A percentile compares a stretch with the other conserved stretches of the same genome.
phyloP scores from a whole-genome alignment of 2,113 vertebrate genomes.

The Dascyllus trimaculatus region DNA sequence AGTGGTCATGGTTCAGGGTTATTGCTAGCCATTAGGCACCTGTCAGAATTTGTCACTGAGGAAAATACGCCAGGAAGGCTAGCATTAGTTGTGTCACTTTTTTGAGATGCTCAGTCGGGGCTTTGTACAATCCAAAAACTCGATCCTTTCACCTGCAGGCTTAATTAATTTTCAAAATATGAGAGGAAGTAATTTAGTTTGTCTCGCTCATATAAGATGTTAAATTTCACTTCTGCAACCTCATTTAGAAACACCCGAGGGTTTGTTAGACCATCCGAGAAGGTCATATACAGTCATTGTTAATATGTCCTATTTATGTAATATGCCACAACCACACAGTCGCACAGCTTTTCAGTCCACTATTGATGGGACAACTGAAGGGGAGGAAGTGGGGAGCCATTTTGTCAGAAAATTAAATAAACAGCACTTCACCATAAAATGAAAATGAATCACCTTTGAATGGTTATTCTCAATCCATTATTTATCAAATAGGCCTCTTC shows the following conservation, averaged over 20 bases:
- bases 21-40: slow-evolving; percentile 87
- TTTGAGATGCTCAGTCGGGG: slow-evolving; percentile 90
- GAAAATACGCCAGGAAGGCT: neutral
- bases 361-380: slow-evolving; percentile 46
- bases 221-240: slow-evolving; percentile 94
- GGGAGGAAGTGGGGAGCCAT: slow-evolving; percentile 60
- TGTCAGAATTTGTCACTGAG: slow-evolving; percentile 87
- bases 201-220: slow-evolving; percentile 87
- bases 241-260: slow-evolving; percentile 96
- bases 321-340: slow-evolving; percentile 84
- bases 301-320: slow-evolving; percentile 91
- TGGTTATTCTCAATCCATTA: slow-evolving; percentile 76
- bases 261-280: slow-evolving; percentile 90
- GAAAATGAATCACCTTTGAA: slow-evolving; percentile 81
- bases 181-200: slow-evolving; percentile 95
- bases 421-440: slow-evolving; percentile 71
- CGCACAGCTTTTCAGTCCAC: slow-evolving; percentile 45
- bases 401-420: slow-evolving; percentile 77
- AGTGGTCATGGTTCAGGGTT: slow-evolving; percentile 3
- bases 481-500: slow-evolving; percentile 69
- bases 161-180: slow-evolving; percentile 98
- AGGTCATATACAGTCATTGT: slow-evolving; percentile 92
- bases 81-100: slow-evolving; percentile 73
- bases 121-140: slow-evolving; percentile 93
- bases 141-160: slow-evolving; percentile 95